These are phyloP conservation scores for Pongo pygmaeus DNA, from an alignment of 2,113 vertebrate species.

Conservation along the genomic window DNA sequence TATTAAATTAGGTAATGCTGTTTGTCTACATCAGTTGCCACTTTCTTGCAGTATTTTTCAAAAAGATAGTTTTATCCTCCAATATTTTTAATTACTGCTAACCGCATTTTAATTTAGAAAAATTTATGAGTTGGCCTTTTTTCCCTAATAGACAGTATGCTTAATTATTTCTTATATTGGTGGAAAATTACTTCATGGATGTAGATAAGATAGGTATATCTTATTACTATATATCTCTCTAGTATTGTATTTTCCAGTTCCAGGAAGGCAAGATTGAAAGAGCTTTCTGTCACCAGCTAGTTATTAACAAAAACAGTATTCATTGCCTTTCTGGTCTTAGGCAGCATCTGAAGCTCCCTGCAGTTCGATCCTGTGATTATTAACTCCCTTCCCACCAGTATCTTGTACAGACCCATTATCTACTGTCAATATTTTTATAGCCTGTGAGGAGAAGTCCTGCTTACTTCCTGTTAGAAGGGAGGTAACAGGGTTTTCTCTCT, in stretches of 20 bases:
- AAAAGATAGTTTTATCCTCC: not conserved
- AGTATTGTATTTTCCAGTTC: constrained; percentile 53
- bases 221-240: not conserved
- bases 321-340: not conserved
- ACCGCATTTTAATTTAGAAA: constrained; percentile 16
- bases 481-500: constrained; percentile 51
- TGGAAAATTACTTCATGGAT: constrained; percentile 37
- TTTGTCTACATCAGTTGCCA: not conserved
- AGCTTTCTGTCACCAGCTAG: constrained; percentile 73
- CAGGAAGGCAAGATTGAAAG: constrained; percentile 53
- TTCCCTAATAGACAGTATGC: not conserved
- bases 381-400: constrained; percentile 72
- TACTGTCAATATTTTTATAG: constrained; percentile 86
- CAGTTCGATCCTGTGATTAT: constrained; percentile 57
- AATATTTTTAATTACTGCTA: not conserved
- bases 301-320: constrained; percentile 76
- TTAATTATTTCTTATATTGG: constrained; percentile 29
- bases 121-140: not conserved
- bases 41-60: not conserved
- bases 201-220: constrained; percentile 43
- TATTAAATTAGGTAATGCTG: not conserved
- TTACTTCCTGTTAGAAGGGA: constrained; percentile 78
- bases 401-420: constrained; percentile 80
- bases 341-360: constrained; percentile 46
- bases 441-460: constrained; percentile 70